These are phyloP conservation scores for Coracopsis vasa DNA, from an alignment of 2,113 vertebrate genomes.

Conservation along the genomic window DNA sequence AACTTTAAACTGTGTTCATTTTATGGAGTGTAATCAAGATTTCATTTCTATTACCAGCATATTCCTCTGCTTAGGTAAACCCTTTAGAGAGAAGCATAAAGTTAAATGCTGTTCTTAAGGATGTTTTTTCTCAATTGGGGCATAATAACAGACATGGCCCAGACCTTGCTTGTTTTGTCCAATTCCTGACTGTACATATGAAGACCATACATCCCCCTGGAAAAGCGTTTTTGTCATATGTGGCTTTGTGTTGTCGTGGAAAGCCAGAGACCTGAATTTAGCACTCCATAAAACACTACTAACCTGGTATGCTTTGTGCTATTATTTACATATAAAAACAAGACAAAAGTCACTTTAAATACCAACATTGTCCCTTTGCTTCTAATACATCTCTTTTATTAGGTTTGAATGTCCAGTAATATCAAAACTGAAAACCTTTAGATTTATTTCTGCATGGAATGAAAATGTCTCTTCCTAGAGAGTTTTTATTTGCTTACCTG, in stretches of 20 bases:
- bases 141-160: background rate
- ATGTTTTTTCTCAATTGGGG: background rate
- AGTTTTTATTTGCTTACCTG: slow-evolving; percentile 47
- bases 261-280: background rate
- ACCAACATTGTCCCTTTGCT: background rate
- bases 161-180: background rate
- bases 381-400: background rate
- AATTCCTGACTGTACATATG: background rate
- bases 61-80: background rate
- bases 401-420: background rate
- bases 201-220: background rate
- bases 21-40: background rate
- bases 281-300: background rate
- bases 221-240: background rate
- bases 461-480: background rate
- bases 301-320: background rate
- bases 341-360: background rate
- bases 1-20: background rate
- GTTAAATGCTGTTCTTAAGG: background rate
- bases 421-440: slow-evolving; percentile 2
- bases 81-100: background rate
- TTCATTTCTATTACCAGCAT: background rate
- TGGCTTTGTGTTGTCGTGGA: background rate
- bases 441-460: background rate
- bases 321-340: background rate